Evolutionary conservation across 2,888 invertebrate genomes (phyloP).

Genomic region (Ormyrus thymus): DNA sequence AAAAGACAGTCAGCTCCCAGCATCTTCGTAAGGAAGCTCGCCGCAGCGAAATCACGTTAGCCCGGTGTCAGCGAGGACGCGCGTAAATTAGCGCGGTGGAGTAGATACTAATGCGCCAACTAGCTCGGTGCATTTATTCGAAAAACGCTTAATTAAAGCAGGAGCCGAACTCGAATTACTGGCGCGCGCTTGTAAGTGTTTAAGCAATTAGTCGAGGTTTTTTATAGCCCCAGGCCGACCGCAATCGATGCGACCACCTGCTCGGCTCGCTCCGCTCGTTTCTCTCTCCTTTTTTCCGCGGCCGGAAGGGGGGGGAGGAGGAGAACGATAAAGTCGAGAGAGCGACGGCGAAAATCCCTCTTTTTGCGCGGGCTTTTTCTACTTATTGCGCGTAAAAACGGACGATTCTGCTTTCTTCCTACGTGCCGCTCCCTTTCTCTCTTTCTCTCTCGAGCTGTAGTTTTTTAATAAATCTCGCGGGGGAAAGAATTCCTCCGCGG

Average conservation of each 20-base stretch:
- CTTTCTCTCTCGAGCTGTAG: no score
- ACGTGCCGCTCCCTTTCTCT: no score
- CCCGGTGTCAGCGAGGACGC: not conserved
- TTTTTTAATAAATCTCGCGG: no score
- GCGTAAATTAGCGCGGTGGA: not conserved
- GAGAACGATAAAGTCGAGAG: not conserved
- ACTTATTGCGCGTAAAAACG: no score
- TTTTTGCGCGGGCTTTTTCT: not conserved
- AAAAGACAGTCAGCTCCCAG: no score
- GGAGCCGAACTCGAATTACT: not conserved
- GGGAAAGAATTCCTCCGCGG: no score
- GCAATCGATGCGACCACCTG: not conserved
- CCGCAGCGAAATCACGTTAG: not conserved
- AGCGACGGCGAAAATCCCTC: not conserved
- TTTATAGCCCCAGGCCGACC: not conserved
- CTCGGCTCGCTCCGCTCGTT: not conserved
- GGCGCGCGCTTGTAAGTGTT: not conserved
- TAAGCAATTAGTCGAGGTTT: not conserved
- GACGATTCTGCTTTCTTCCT: no score
- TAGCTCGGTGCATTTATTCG: not conserved
- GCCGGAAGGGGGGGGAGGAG: not conserved
- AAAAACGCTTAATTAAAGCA: conserved; percentile 9
- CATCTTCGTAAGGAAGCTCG: no score
- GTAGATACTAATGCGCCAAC: no score
- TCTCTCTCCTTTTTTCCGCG: not conserved